Conservation (phyloP, 2,797 vertebrate species). For the Lepilemur septentrionalis region DNA sequence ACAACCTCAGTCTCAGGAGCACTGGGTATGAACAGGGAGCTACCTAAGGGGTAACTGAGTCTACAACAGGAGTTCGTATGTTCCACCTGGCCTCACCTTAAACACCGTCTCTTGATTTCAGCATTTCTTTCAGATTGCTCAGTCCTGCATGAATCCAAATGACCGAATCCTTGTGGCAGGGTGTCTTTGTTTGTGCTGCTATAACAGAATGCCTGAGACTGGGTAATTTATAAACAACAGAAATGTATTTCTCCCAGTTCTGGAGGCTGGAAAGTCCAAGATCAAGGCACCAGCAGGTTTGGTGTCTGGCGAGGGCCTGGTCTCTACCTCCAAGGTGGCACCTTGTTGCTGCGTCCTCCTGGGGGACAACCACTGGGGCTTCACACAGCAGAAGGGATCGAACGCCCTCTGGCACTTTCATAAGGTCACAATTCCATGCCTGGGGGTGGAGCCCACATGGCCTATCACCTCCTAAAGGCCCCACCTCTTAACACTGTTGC, state of each 20-base stretch:
- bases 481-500: background rate
- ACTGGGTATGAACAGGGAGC: background rate
- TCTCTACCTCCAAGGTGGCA: background rate
- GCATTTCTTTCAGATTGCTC: background rate
- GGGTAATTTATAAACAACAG: background rate
- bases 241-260: no score
- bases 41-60: background rate
- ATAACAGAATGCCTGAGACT: background rate
- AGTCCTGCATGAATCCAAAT: background rate
- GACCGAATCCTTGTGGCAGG: background rate
- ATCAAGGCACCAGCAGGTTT: background rate
- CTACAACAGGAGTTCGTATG: background rate
- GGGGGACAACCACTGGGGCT: no score
- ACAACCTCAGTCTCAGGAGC: background rate
- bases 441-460: background rate
- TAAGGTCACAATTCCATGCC: background rate
- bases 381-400: background rate
- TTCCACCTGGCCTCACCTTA: background rate
- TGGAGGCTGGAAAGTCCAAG: background rate
- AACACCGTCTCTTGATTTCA: background rate
- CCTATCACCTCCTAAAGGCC: background rate
- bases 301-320: background rate
- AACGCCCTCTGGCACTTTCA: background rate
- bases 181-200: no score
- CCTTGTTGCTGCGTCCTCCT: background rate